These are phyloP conservation scores for Brienomyrus brachyistius DNA, from an alignment of 2,113 vertebrate species.

Conservation along the genomic window DNA sequence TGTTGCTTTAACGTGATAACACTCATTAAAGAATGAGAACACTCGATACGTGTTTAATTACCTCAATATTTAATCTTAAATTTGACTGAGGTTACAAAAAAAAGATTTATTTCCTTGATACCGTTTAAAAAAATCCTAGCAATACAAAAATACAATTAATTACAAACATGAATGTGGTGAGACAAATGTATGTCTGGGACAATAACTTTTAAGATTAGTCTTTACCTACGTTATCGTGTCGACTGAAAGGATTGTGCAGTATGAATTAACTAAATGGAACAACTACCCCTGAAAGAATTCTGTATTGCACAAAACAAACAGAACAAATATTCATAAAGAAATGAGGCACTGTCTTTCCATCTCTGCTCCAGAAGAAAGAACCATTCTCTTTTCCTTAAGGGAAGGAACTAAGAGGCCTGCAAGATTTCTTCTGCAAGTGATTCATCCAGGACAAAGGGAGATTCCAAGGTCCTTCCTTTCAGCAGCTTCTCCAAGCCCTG, in stretches of 20 bases:
- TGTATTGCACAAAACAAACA: neutral
- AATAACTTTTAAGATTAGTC: neutral
- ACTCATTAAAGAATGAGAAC: neutral
- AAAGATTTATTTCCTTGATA: neutral
- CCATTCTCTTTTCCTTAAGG: neutral
- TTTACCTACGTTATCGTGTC: neutral
- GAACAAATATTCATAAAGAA: neutral
- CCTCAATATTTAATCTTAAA: neutral
- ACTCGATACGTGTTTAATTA: neutral
- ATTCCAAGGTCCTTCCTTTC: slow-evolving; percentile 57
- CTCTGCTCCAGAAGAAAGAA: neutral
- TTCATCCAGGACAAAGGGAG: slow-evolving; percentile 68
- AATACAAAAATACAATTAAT: neutral
- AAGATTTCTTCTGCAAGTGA: slow-evolving; percentile 36
- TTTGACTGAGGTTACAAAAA: neutral
- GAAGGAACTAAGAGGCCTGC: slow-evolving; percentile 16
- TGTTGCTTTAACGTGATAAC: neutral
- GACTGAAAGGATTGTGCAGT: neutral
- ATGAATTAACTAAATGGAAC: neutral
- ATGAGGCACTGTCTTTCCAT: neutral
- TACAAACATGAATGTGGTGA: neutral
- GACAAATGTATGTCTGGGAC: neutral
- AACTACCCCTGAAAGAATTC: neutral
- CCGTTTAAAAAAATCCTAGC: neutral
- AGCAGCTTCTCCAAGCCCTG: slow-evolving; percentile 75